Conservation (phyloP, 2,888 invertebrate species). For the Nomada ruficornis region DNA sequence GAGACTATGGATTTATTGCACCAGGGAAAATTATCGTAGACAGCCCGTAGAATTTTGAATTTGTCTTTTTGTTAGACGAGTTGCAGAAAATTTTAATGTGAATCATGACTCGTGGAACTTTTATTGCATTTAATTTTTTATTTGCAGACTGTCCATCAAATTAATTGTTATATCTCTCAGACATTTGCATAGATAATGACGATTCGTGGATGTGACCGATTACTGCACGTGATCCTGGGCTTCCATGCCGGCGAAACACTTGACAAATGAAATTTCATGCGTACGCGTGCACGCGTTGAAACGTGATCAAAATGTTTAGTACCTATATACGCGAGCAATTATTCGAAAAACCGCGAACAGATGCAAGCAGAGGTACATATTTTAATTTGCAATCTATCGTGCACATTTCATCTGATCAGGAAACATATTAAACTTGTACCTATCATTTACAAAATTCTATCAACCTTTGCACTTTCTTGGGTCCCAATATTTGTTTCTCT, state of each 20-base stretch:
- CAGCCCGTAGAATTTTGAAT: not conserved
- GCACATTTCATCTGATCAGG: not conserved
- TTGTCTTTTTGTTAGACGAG: not conserved
- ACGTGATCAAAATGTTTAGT: conserved; percentile 51
- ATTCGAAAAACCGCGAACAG: conserved; percentile 16
- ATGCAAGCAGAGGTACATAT: not conserved
- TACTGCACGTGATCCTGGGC: conserved; percentile 47
- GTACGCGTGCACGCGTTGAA: conserved; percentile 29
- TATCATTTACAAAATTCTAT: not conserved
- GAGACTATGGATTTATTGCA: no score
- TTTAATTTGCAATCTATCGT: not conserved
- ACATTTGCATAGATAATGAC: conserved; percentile 57
- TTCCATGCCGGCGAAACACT: conserved; percentile 36
- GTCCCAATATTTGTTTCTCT: not conserved
- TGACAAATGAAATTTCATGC: conserved; percentile 49
- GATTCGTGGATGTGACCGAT: conserved; percentile 43
- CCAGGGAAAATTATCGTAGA: no score
- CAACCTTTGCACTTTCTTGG: not conserved
- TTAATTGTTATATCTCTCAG: conserved; percentile 54
- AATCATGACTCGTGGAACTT: no score
- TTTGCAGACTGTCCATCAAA: conserved; percentile 22
- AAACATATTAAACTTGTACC: not conserved
- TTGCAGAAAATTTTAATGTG: conserved; percentile 11
- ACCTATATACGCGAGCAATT: not conserved
- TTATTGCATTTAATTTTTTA: no score